phyloP scores from a whole-genome alignment of 2,888 invertebrate genomes.

The Ophion obscuratus region DNA sequence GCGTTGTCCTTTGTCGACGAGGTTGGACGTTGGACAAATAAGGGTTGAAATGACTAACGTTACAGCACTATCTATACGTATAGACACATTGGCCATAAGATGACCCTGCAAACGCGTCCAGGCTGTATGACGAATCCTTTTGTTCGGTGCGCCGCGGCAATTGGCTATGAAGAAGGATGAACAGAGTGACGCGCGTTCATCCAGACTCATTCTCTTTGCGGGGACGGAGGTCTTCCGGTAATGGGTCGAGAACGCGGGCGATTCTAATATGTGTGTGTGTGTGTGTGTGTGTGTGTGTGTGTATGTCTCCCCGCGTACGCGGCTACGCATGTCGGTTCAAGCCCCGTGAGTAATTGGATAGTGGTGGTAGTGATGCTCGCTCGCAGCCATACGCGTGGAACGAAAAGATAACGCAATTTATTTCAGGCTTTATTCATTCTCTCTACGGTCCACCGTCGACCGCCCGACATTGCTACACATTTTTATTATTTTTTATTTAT shows the following conservation, averaged over 20 bases:
- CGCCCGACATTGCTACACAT: slow-evolving; percentile 64
- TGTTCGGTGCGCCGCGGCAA: slow-evolving; percentile 53
- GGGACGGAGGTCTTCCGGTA: slow-evolving; percentile 54
- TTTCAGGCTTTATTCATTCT: slow-evolving; percentile 80
- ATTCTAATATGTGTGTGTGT: slow-evolving; percentile 26
- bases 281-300: slow-evolving; percentile 47
- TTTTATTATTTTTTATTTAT: slow-evolving; percentile 61
- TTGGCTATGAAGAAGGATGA: slow-evolving; percentile 55
- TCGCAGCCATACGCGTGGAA: slow-evolving; percentile 81
- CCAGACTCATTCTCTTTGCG: slow-evolving; percentile 34
- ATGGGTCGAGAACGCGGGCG: slow-evolving; percentile 56
- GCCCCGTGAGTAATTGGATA: slow-evolving; percentile 70
- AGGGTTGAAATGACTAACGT: slow-evolving; percentile 58
- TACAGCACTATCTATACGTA: not conserved
- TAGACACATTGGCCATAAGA: slow-evolving; percentile 19
- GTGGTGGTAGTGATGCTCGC: slow-evolving; percentile 71
- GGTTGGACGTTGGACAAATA: slow-evolving; percentile 30
- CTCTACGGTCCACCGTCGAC: slow-evolving; percentile 69
- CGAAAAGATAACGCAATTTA: slow-evolving; percentile 83
- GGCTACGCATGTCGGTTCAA: slow-evolving; percentile 39
- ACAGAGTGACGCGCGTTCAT: slow-evolving; percentile 52
- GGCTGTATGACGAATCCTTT: slow-evolving; percentile 65
- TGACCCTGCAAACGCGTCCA: slow-evolving; percentile 56
- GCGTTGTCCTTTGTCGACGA: slow-evolving; percentile 42
- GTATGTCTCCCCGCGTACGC: not conserved